Evolutionary conservation across 2,888 invertebrate genomes (phyloP), one percentile per base, ranked within the genome.

Genomic region (Phyllotreta cruciferae): DNA sequence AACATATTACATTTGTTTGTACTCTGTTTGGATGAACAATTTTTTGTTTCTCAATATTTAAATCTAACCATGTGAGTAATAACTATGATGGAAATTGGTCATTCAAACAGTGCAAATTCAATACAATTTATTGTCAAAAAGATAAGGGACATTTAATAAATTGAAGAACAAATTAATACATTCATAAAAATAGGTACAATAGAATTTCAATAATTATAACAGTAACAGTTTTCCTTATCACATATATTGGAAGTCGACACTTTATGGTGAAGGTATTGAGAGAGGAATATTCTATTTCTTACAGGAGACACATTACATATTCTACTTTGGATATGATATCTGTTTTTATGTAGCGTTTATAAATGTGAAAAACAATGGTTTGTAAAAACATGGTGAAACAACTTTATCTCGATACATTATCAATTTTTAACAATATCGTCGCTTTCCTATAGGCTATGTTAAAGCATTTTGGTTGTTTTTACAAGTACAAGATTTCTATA

Each of bases 171-270:
- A 55, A 52, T 45, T 34, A 60, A 64, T 54, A 64, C 45, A 56
- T 60, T 41, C 45, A 60, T 56, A 62, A 60, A 65, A 65, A 64
- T 64, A 24, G 24, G 24, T 24, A 66, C 66, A 45, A 66, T 69
- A 69, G 69, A 69, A 67, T 69, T 65, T 67, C 41, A 66, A 69
- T 64, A 66, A 62, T 42, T 62, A 58, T 53, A 69, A 69, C 68
- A 69, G 62, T 67, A 69, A 69, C 69, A 69, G 52, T 65, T 61
- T 66, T 74, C 72, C 75, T 75, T 78, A 78, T 78, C 78, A 78
- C 78, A 78, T 77, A 73, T 73, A 78, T 56, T 77, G 77, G 77
- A 78, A 78, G 78, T 76, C 73, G 75, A 74, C 71, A 72, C 71
- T 70, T 70, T 39, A 45, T 9, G 58, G 58, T 50, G 49, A 36